A percentile compares a stretch with the other conserved stretches of the same genome.
Conservation (phyloP, 2,113 vertebrate genomes). For the Albula goreensis region DNA sequence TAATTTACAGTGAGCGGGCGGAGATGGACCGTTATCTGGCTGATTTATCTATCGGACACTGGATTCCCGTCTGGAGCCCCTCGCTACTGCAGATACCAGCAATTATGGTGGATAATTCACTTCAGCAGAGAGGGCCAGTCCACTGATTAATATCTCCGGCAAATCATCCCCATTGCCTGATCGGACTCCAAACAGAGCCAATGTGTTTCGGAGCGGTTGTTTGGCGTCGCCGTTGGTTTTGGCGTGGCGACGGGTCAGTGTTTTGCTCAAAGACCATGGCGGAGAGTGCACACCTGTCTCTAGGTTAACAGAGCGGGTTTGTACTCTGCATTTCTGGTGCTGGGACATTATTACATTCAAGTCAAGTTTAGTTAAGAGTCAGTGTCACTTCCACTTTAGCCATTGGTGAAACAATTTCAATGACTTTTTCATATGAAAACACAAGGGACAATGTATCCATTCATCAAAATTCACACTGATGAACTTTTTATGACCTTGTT, state of each 20-base stretch:
- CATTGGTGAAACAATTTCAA: no score
- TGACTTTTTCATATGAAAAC: no score
- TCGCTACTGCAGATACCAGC: slow-evolving; percentile 6
- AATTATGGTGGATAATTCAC: slow-evolving; percentile 20
- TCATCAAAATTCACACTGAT: no score
- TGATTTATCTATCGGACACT: background rate
- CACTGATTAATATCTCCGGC: slow-evolving; percentile 5
- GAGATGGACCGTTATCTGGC: background rate
- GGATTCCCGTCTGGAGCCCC: slow-evolving; percentile 11
- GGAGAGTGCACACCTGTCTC: background rate
- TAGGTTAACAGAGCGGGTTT: no score
- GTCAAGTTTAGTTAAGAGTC: no score
- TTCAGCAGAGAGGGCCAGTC: background rate
- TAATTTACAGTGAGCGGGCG: background rate
- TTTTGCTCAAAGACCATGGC: background rate
- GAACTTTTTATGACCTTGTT: no score
- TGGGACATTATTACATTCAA: no score
- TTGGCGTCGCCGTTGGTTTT: background rate
- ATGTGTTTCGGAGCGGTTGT: background rate
- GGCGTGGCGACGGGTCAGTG: background rate
- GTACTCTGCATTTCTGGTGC: no score
- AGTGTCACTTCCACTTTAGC: no score
- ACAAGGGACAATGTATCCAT: no score
- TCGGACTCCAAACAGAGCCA: background rate
- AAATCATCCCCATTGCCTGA: slow-evolving; percentile 1